Base-by-base conservation (phyloP, 2,797 vertebrate genomes). In the Toxotes lorentzi region DNA sequence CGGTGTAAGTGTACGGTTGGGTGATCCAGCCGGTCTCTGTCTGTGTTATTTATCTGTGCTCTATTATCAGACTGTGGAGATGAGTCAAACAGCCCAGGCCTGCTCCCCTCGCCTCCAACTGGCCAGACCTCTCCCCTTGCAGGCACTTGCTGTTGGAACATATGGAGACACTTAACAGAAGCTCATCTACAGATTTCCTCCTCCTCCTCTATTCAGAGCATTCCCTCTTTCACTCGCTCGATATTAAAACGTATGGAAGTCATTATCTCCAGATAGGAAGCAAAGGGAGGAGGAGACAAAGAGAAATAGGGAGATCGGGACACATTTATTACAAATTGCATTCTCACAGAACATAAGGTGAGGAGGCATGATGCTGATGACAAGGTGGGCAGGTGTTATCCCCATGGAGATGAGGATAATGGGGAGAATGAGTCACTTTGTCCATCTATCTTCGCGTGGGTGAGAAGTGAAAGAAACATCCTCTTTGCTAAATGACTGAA, bases 111-210 rank as follows among this genome's bases (percentile, higher is more conserved):
- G 77, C 43, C 61, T 62, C 57, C 21, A 45, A 68, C 78, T 32
- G 70, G 68, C 82, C 79, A 69, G 73, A 78, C 59, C 88, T 77
- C 80, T 77, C 77, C 77, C 67, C 76, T 71, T 7, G 16, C 82
- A 89, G 85, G 71, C 80, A 24, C 87, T 88, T 45, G 12, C 64
- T 76, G 83, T 82, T 48, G 73, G 73, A 79, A 88, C 95, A 95
- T 93, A 92, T 95, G 95, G 93, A 93, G 92, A 89, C 90, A 92
- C 92, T 95, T 94, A 95, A 91, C 93, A 93, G 93, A 92, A 96
- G 94, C 93, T 93, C 90, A 93, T 94, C 89, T 87, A 91, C 89
- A 95, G 88, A 94, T 93, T 94, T 87, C 81, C 19, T 81, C 71
- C 88, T 83, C 81, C 76, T 75, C 76, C 47, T 89, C 82, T 67